A percentile compares a stretch with the other conserved stretches of the same genome.
phyloP scores from a whole-genome alignment of 2,888 invertebrate species.

The Lomographa bimaculata region DNA sequence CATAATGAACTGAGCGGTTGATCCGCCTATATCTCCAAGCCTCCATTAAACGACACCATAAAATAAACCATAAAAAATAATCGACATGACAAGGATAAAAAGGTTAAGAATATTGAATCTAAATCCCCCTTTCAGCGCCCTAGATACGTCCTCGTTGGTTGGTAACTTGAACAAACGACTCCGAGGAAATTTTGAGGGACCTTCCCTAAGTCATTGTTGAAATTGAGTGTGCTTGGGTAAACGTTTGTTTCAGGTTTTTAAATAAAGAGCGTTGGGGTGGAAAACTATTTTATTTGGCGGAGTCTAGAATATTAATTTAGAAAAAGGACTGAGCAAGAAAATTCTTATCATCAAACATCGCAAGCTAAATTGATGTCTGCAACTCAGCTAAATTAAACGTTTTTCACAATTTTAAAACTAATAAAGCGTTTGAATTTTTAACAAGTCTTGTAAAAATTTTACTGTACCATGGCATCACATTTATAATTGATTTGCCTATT shows the following conservation, averaged over 20 bases:
- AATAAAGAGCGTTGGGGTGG: conserved; percentile 10
- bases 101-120: conserved; percentile 23
- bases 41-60: conserved; percentile 13
- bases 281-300: conserved; percentile 11
- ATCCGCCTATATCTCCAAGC: conserved; percentile 4
- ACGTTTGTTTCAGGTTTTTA: conserved; percentile 20
- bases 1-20: background rate
- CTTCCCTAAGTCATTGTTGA: conserved; percentile 14
- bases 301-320: too few relatives aligned
- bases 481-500: too few relatives aligned
- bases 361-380: too few relatives aligned
- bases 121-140: conserved; percentile 11
- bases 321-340: too few relatives aligned
- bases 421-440: too few relatives aligned
- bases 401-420: too few relatives aligned
- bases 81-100: conserved; percentile 17
- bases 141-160: conserved; percentile 7
- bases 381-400: too few relatives aligned
- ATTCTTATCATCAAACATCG: too few relatives aligned
- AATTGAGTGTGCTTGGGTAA: conserved; percentile 21
- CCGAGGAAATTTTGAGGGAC: conserved; percentile 22
- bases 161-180: conserved; percentile 17
- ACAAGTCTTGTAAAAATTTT: too few relatives aligned
- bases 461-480: too few relatives aligned
- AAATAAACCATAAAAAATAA: conserved; percentile 22